A percentile compares a stretch with the other conserved stretches of the same genome.
Evolutionary conservation across 2,888 invertebrate species (phyloP).

Genomic region (Coelogynopora nodosa): DNA sequence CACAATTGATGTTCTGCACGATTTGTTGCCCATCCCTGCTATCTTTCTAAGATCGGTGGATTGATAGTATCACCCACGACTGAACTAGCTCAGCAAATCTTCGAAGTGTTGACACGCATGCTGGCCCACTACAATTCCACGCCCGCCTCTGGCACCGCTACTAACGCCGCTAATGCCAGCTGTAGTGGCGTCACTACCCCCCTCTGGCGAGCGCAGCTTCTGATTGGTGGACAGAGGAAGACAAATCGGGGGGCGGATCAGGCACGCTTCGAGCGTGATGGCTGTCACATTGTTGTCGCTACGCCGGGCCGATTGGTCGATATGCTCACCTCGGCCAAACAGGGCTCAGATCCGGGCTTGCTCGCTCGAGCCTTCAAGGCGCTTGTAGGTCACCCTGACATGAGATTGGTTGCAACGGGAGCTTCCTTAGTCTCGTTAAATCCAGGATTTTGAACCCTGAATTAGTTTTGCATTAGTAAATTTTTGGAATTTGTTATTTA

Average conservation of each 20-base stretch:
- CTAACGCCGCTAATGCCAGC: not conserved
- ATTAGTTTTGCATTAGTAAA: too few relatives aligned
- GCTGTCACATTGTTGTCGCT: constrained; percentile 79
- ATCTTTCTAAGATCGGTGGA: constrained; percentile 69
- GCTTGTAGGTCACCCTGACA: constrained; percentile 69
- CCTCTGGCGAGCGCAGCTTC: constrained; percentile 50
- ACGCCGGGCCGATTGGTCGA: constrained; percentile 73
- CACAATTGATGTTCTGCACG: too few relatives aligned
- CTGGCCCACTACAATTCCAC: constrained; percentile 49
- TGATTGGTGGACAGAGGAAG: constrained; percentile 47
- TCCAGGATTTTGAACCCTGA: too few relatives aligned
- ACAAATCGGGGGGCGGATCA: constrained; percentile 8
- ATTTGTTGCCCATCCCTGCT: not conserved
- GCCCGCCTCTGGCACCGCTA: not conserved
- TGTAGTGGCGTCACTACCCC: not conserved
- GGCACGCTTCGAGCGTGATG: constrained; percentile 48
- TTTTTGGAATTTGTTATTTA: too few relatives aligned
- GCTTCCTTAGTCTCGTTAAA: too few relatives aligned
- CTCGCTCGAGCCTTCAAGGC: constrained; percentile 67
- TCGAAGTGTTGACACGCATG: constrained; percentile 63
- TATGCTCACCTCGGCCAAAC: not conserved
- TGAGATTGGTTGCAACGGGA: too few relatives aligned
- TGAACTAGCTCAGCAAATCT: constrained; percentile 86
- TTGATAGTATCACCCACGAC: constrained; percentile 89
- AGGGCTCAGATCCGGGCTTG: not conserved